Percentiles rank a stretch among this genome's conserved stretches.
Evolutionary conservation across 2,113 vertebrate species (phyloP).

Genomic region (Ptychochromis oligacanthus): DNA sequence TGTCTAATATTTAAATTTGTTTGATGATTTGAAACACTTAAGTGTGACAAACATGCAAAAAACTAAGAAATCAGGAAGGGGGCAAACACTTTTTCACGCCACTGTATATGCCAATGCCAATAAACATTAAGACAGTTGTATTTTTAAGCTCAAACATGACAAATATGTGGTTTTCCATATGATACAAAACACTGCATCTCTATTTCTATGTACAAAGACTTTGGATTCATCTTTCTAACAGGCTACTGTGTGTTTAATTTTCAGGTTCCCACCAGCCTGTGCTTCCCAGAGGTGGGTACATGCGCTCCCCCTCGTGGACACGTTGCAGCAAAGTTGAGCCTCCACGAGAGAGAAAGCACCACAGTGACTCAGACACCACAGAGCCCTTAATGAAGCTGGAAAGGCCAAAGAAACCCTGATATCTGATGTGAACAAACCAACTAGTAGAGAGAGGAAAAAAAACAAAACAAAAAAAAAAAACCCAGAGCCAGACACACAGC

Average conservation of each 20-base stretch:
- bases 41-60: too few relatives aligned
- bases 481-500: constrained; percentile 43
- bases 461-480: too few relatives aligned
- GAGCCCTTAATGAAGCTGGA: constrained; percentile 87
- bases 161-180: background rate
- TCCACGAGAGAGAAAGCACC: constrained; percentile 86
- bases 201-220: background rate
- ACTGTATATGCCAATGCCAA: background rate
- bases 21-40: too few relatives aligned
- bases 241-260: background rate
- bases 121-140: background rate
- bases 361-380: constrained; percentile 85
- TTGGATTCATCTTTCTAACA: background rate
- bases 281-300: constrained; percentile 81
- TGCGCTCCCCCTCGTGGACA: constrained; percentile 94
- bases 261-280: constrained; percentile 86
- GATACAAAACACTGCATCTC: background rate
- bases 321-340: constrained; percentile 84
- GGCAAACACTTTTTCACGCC: too few relatives aligned
- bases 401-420: constrained; percentile 85
- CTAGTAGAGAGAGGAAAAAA: constrained; percentile 11
- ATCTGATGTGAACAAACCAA: background rate
- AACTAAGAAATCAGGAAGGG: too few relatives aligned
- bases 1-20: too few relatives aligned
- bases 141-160: background rate